These are phyloP conservation scores for Eupithecia insigniata DNA, from an alignment of 2,888 invertebrate species.

Conservation along the genomic window DNA sequence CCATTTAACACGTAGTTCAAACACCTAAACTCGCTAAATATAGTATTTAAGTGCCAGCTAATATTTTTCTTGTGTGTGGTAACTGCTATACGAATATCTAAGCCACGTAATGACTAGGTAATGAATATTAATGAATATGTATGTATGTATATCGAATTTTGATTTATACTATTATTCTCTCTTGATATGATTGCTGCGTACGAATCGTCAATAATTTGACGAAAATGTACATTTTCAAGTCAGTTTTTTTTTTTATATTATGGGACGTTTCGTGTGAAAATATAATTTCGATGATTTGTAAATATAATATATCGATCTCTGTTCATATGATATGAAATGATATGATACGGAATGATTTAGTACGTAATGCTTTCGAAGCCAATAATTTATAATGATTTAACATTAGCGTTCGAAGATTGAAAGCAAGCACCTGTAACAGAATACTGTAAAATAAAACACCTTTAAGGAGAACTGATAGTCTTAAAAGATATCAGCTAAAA, in stretches of 20 bases:
- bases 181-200: constrained; percentile 1
- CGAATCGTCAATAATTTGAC: background rate
- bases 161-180: background rate
- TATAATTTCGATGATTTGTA: constrained; percentile 50
- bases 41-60: constrained; percentile 72
- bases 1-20: constrained; percentile 51
- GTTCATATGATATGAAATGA: constrained; percentile 52
- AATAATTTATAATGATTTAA: constrained; percentile 34
- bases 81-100: constrained; percentile 68
- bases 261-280: constrained; percentile 17
- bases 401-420: constrained; percentile 15
- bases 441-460: background rate
- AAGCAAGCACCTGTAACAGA: constrained; percentile 22
- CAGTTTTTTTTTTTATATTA: background rate
- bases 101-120: constrained; percentile 51
- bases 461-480: background rate
- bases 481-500: background rate
- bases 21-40: constrained; percentile 69
- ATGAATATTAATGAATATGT: constrained; percentile 24
- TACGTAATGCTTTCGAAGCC: constrained; percentile 62
- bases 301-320: constrained; percentile 72
- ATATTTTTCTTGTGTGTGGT: constrained; percentile 62
- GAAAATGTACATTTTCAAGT: background rate
- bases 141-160: constrained; percentile 3
- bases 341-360: constrained; percentile 80